These are phyloP conservation scores for Danaus plexippus DNA, from an alignment of 1,140 invertebrate species.

Conservation along the genomic window DNA sequence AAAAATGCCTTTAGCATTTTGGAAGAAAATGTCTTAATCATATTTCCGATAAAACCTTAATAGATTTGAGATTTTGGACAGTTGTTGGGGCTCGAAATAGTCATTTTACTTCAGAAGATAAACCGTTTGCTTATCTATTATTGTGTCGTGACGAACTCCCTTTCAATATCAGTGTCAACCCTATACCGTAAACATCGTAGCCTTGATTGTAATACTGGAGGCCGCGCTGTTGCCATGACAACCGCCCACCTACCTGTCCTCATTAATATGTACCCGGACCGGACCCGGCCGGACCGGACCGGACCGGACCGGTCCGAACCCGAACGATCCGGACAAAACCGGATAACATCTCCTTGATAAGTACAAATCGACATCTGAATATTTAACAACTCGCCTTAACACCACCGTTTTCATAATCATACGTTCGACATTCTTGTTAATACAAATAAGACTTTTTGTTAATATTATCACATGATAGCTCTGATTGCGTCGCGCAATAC, in stretches of 20 bases:
- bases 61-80: too few relatives aligned
- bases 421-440: too few relatives aligned
- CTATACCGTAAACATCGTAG: constrained; percentile 40
- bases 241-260: constrained; percentile 53
- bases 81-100: too few relatives aligned
- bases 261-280: constrained; percentile 61
- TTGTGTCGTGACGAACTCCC: too few relatives aligned
- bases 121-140: too few relatives aligned
- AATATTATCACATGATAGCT: too few relatives aligned
- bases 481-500: too few relatives aligned
- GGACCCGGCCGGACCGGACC: constrained; percentile 12
- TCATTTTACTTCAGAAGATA: too few relatives aligned
- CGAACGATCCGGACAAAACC: constrained; percentile 7
- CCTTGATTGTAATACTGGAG: constrained; percentile 57
- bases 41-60: too few relatives aligned
- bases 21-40: too few relatives aligned
- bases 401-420: neutral
- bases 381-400: constrained; percentile 34
- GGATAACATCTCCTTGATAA: constrained; percentile 7
- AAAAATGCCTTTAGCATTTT: too few relatives aligned
- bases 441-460: too few relatives aligned
- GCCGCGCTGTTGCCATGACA: constrained; percentile 58
- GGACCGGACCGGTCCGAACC: constrained; percentile 33
- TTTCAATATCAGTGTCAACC: constrained; percentile 22
- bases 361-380: constrained; percentile 49